Evolutionary conservation across 2,888 invertebrate species (phyloP).

Genomic region (Drosophila cyrtoloma): DNA sequence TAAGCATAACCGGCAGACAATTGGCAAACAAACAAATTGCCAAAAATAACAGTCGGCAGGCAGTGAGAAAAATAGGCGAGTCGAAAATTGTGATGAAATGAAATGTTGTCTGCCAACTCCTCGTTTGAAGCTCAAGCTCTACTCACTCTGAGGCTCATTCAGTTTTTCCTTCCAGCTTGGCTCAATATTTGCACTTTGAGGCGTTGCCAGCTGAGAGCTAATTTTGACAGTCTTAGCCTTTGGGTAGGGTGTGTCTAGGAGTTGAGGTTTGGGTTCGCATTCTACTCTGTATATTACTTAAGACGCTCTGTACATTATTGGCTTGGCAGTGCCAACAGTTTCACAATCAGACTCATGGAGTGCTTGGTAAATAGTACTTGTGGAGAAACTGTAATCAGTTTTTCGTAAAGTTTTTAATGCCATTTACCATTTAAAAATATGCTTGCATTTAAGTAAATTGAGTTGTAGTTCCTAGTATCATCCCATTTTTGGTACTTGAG

Average conservation of each 20-base stretch:
- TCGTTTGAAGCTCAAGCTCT: slow-evolving; percentile 2
- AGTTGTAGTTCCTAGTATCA: slow-evolving; percentile 13
- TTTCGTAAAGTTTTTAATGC: slow-evolving; percentile 71
- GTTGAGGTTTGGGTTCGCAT: slow-evolving; percentile 23
- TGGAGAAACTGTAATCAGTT: slow-evolving; percentile 65
- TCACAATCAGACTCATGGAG: slow-evolving; percentile 65
- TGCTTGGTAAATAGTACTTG: slow-evolving; percentile 67
- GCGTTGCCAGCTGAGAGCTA: slow-evolving; percentile 69
- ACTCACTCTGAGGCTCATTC: slow-evolving; percentile 29
- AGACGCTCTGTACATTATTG: slow-evolving; percentile 66
- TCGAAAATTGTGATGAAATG: slow-evolving; percentile 59
- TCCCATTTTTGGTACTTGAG: not conserved
- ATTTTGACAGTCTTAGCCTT: slow-evolving; percentile 59
- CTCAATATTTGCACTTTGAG: slow-evolving; percentile 74
- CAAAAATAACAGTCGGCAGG: slow-evolving; percentile 65
- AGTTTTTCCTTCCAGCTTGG: slow-evolving; percentile 38
- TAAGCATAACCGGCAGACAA: slow-evolving; percentile 76
- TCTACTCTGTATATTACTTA: slow-evolving; percentile 47
- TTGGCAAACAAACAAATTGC: slow-evolving; percentile 80
- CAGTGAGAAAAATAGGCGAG: slow-evolving; percentile 53
- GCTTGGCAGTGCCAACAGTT: slow-evolving; percentile 54
- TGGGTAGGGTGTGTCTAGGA: not conserved
- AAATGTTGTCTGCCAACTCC: slow-evolving; percentile 59
- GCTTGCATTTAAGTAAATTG: slow-evolving; percentile 46
- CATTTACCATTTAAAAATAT: slow-evolving; percentile 65